Conservation (phyloP, 2,888 invertebrate species). For the Hypsopygia costalis region DNA sequence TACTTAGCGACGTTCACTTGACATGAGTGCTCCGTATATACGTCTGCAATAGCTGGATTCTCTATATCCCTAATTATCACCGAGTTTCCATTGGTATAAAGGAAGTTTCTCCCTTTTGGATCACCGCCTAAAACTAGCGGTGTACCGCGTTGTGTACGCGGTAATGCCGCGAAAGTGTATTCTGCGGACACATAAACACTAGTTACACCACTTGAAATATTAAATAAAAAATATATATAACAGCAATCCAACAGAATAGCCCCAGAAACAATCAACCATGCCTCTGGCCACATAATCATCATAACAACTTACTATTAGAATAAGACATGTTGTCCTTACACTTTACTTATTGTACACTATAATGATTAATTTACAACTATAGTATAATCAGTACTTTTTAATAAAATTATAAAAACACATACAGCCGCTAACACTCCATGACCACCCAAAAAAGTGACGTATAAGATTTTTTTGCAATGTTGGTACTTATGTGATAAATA, state of each 20-base stretch:
- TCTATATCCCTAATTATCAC: slow-evolving; percentile 98
- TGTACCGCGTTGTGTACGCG: slow-evolving; percentile 96
- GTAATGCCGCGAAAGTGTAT: slow-evolving; percentile 95
- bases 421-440: slow-evolving; percentile 65
- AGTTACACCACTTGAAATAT: slow-evolving; percentile 14
- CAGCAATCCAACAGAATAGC: background rate
- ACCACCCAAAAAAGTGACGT: slow-evolving; percentile 69
- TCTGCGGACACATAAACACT: slow-evolving; percentile 76
- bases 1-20: slow-evolving; percentile 98
- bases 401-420: slow-evolving; percentile 59
- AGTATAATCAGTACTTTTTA: slow-evolving; percentile 54
- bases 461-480: slow-evolving; percentile 39
- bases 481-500: slow-evolving; percentile 33
- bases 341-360: slow-evolving; percentile 50
- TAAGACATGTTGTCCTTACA: slow-evolving; percentile 62
- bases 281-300: slow-evolving; percentile 27
- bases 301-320: slow-evolving; percentile 68
- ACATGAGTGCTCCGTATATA: slow-evolving; percentile 98
- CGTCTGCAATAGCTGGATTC: slow-evolving; percentile 96
- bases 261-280: slow-evolving; percentile 27
- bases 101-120: slow-evolving; percentile 97
- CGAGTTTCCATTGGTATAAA: slow-evolving; percentile 98
- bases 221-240: background rate
- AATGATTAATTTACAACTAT: slow-evolving; percentile 40
- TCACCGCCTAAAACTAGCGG: slow-evolving; percentile 97